Evolutionary conservation across 2,113 vertebrate genomes (phyloP), one percentile per base, ranked within the genome.

Genomic region (Orcinus orca): DNA sequence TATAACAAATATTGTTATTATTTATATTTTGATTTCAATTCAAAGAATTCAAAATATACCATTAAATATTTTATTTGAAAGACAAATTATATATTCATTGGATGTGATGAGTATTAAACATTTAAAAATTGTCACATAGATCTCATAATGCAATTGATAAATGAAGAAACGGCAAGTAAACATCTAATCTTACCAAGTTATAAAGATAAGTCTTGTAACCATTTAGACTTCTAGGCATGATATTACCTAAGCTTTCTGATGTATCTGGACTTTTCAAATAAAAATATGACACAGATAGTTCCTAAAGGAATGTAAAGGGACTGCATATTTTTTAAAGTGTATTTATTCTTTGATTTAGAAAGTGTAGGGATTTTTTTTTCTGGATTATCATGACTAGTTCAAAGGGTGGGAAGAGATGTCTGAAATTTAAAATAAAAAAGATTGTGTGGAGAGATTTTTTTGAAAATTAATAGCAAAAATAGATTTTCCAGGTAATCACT

Each of bases 231-330:
- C 33, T 88, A 80, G 25, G 18, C 29, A 41, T 74, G 23, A 83
- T 68, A 13, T 9, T 88, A 6, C n/a, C 50, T 70, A 92, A 77
- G 58, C 5, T 97, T 96, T 88, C 38, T 90, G 73, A 15, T 79
- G 12, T 90, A 55, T 41, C 25, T 89, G 60, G 58, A 47, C 29
- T 67, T 95, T 96, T 88, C 70, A 86, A 77, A 60, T 97, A 55
- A 88, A 88, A n/a, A 62, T 76, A 23, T 17, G 41, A 79, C 55
- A 53, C 8, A 91, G 63, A 62, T 74, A 41, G 13, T 84, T 80
- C 31, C 20, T n/a, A 3, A 90, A 88, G 60, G 11, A 76, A 86
- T 90, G 7, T 44, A 33, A 58, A 92, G 5, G 20, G 23, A 53
- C 38, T 65, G 18, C 8, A 9, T 36, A 20, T 20, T 74, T 63